Percentiles rank a stretch among this genome's conserved stretches.
These are phyloP conservation scores for human (Homo sapiens) DNA, from an alignment of 2,113 vertebrate genomes.

Conservation along the genomic window GRCh38 chr6:104621501-104622000, in stretches of 20 bases:
- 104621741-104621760: constrained; percentile 48
- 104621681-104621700: constrained; percentile 52
- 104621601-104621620: neutral
- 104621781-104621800: constrained; percentile 42
- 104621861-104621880: neutral
- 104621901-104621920: neutral
- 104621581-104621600: constrained; percentile 38
- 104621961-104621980: neutral
- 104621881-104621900: neutral
- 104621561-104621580: constrained; percentile 39
- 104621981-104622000: neutral
- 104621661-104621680: constrained; percentile 60
- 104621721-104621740: constrained; percentile 37
- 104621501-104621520: neutral
- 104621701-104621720: constrained; percentile 40
- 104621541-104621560: constrained; percentile 3
- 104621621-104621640: constrained; percentile 46
- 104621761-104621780: constrained; percentile 52
- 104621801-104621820: constrained; percentile 41
- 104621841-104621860: neutral
- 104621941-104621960: neutral
- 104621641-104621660: constrained; percentile 43
- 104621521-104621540: neutral
- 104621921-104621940: neutral
- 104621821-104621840: constrained; percentile 51